Percentiles rank a stretch among this genome's conserved stretches.
Evolutionary conservation across 2,888 invertebrate species (phyloP).

Genomic region (Cosmorhoe ocellata): DNA sequence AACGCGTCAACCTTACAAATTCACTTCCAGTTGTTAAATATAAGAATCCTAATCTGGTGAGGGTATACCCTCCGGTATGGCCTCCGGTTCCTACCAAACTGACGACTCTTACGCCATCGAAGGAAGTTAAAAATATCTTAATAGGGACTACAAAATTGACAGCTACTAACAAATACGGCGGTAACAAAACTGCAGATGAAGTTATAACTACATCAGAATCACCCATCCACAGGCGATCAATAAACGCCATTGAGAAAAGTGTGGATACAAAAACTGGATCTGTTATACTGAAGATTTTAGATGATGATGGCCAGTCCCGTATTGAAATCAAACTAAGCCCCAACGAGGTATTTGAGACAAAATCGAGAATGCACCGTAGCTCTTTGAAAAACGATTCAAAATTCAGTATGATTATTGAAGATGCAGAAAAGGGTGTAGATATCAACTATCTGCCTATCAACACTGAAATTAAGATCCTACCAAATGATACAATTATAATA

Average conservation of each 20-base stretch:
- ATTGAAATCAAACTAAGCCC: conserved; percentile 52
- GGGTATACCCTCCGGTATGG: conserved; percentile 12
- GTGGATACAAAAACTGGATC: conserved; percentile 27
- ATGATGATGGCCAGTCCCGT: conserved; percentile 40
- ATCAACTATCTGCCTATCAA: conserved; percentile 22
- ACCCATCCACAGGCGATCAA: conserved; percentile 42
- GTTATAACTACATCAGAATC: neutral
- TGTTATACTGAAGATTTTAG: conserved; percentile 49
- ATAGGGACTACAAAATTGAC: neutral
- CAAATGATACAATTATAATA: conserved; percentile 40
- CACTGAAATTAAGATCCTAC: conserved; percentile 40
- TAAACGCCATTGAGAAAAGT: conserved; percentile 29
- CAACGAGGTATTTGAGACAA: conserved; percentile 17
- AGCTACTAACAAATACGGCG: neutral
- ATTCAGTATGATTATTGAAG: conserved; percentile 6
- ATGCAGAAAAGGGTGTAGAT: conserved; percentile 4
- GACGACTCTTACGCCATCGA: neutral
- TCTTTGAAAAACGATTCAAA: conserved; percentile 7
- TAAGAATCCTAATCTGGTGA: conserved; percentile 5
- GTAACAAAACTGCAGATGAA: neutral
- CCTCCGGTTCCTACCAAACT: neutral
- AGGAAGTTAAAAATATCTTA: neutral
- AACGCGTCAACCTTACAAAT: neutral
- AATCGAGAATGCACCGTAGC: conserved; percentile 17
- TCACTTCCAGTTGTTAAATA: neutral